Evolutionary conservation across 1,140 invertebrate species (phyloP), one percentile per base, ranked within the genome.

Genomic region (Linepithema humile): DNA sequence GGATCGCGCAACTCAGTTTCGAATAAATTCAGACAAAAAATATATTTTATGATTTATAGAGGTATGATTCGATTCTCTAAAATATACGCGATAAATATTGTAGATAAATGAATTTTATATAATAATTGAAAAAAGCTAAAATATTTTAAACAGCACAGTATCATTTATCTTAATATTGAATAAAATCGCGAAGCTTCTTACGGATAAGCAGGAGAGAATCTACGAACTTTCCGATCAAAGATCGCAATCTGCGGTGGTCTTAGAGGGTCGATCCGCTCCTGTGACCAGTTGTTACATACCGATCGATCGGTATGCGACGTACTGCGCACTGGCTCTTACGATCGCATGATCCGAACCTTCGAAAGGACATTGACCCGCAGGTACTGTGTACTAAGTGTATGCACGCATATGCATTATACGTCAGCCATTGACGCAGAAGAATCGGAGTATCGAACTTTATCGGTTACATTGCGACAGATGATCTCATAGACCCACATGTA

Each of bases 341-440:
- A 88, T 82, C 82, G 83, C 86, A 85, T 87, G 89, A 90, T 92
- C 78, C 89, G 88, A 93, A 92, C 91, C 91, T 93, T 92, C 91
- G 90, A 92, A 90, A 92, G 92, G 90, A 92, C 92, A 87, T 93
- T 93, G 92, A 93, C 91, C 92, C 89, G 83, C 67, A 85, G 84
- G 73, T 83, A 73, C 67, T 77, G 38, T 83, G 72, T 73, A 87
- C 60, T 45, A 80, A 84, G 83, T 85, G 53, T 65, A 65, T 15
- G 43, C 60, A 88, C 72, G 55, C 80, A 62, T 74, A 84, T 62
- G 50, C 50, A 69, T 77, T 57, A 40, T 35, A 20, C 29, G 48
- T 53, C 35, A 60, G 62, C 29, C 20, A 57, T 35, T 55, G 20
- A 38, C 20, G 50, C 10, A 26, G 40, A 45, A 57, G 29, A 53